Conservation (phyloP, 2,888 invertebrate species). For the Folsomia candida region DNA sequence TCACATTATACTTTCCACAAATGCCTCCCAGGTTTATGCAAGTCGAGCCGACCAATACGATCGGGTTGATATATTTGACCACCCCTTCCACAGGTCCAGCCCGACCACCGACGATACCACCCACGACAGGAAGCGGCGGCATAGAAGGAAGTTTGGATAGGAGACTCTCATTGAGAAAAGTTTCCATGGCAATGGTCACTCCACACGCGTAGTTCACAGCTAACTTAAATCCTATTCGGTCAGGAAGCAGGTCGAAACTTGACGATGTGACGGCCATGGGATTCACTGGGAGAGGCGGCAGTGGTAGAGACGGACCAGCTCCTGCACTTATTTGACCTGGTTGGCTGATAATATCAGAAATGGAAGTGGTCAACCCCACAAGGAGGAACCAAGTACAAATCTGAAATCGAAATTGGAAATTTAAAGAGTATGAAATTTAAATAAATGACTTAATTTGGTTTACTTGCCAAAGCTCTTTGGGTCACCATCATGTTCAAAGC, state of each 20-base stretch:
- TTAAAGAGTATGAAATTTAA: too few relatives aligned
- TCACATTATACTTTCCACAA: conserved; percentile 2
- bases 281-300: background rate
- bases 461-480: too few relatives aligned
- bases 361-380: too few relatives aligned
- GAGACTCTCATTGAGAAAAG: background rate
- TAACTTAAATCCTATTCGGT: background rate
- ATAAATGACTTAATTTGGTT: too few relatives aligned
- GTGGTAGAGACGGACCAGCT: background rate
- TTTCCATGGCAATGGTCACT: background rate
- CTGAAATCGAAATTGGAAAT: too few relatives aligned
- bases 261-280: background rate
- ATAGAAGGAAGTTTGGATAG: background rate
- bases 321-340: too few relatives aligned
- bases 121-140: background rate
- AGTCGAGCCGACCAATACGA: background rate
- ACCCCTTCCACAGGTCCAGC: background rate
- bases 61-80: background rate
- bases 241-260: background rate
- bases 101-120: background rate
- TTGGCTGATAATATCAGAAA: too few relatives aligned
- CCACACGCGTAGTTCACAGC: background rate
- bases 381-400: too few relatives aligned
- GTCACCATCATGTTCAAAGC: too few relatives aligned
- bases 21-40: background rate